Conservation (phyloP, 2,113 vertebrate species). For the Rhinichthys klamathensis region DNA sequence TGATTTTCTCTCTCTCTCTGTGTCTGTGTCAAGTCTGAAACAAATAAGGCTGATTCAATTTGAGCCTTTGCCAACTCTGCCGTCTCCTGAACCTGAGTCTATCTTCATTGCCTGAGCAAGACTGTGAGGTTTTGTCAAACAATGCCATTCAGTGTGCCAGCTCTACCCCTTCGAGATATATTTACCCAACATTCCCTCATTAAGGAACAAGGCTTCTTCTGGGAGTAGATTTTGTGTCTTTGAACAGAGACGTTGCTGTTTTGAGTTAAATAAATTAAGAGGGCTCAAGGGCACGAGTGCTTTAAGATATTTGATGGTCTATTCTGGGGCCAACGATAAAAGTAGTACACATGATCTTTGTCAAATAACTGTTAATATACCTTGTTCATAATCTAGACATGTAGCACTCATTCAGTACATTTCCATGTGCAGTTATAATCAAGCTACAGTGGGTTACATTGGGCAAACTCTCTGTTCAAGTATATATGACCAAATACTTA, state of each 20-base stretch:
- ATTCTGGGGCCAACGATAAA: not conserved
- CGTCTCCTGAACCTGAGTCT: not conserved
- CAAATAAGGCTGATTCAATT: conserved; percentile 25
- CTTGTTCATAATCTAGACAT: not conserved
- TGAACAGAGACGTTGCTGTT: conserved; percentile 45
- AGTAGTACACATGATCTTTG: not conserved
- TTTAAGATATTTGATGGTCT: conserved; percentile 22
- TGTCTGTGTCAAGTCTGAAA: conserved; percentile 36
- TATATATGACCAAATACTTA: not conserved
- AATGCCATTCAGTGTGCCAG: conserved; percentile 31
- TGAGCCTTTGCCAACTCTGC: not conserved
- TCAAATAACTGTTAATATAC: not conserved
- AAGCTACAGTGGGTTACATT: not conserved
- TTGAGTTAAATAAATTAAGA: conserved; percentile 40
- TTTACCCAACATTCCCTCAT: not conserved
- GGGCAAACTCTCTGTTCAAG: not conserved
- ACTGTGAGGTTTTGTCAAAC: conserved; percentile 18
- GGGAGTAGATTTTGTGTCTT: conserved; percentile 23
- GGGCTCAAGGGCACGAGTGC: conserved; percentile 31
- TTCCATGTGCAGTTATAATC: not conserved
- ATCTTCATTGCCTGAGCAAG: not conserved
- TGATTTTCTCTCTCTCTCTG: conserved; percentile 36
- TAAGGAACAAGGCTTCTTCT: not conserved
- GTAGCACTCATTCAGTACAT: not conserved
- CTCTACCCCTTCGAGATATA: not conserved